phyloP scores from a whole-genome alignment of 2,113 vertebrate species.

The Microcebus ravelobensis region DNA sequence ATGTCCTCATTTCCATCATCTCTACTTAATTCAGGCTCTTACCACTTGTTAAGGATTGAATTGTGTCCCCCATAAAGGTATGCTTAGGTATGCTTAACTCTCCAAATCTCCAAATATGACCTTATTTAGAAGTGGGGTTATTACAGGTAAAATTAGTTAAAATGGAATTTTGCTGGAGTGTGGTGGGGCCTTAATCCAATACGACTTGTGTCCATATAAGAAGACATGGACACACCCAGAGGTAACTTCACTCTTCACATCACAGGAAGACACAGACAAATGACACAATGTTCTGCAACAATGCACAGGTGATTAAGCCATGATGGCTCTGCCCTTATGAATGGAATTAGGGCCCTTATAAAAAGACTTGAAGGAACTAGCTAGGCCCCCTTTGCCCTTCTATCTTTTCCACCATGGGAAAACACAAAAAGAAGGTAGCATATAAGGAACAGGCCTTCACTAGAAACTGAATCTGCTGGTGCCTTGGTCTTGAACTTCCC shows the following conservation, averaged over 20 bases:
- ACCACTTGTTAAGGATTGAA: neutral
- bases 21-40: neutral
- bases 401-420: neutral
- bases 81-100: neutral
- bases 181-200: neutral
- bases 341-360: neutral
- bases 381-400: rapidly evolving
- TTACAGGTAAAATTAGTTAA: neutral
- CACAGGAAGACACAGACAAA: neutral
- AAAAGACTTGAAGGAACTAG: too few relatives aligned
- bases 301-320: neutral
- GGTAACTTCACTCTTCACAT: neutral
- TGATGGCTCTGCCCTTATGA: neutral
- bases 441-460: neutral
- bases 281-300: neutral
- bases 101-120: neutral
- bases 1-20: neutral
- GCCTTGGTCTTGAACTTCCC: neutral
- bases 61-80: neutral
- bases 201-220: neutral
- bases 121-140: neutral
- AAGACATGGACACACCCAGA: neutral
- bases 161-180: neutral
- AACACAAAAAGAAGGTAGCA: neutral
- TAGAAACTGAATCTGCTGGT: neutral